Evolutionary conservation across 1,140 invertebrate species (phyloP).

Genomic region (Drosophila ironensis): DNA sequence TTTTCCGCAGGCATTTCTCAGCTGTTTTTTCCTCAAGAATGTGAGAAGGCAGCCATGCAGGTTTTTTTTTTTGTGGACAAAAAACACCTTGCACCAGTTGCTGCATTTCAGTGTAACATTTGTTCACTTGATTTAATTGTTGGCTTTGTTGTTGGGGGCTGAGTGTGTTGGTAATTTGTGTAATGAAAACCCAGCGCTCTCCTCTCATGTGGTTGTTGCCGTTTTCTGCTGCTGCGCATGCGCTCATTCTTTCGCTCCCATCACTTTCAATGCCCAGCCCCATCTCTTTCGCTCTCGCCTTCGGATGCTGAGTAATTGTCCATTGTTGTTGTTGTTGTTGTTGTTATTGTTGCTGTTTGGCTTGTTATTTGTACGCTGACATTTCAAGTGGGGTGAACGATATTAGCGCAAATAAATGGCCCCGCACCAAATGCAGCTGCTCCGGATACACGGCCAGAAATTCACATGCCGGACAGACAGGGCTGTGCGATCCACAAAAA

Average conservation of each 20-base stretch:
- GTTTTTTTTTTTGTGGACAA: conserved; percentile 19
- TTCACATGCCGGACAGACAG: no score
- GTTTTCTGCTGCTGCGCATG: conserved; percentile 37
- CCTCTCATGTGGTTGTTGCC: conserved; percentile 34
- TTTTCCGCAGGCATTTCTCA: background rate
- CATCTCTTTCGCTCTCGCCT: no score
- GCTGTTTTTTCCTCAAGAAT: conserved; percentile 29
- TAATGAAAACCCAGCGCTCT: conserved; percentile 8
- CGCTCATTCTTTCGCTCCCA: conserved; percentile 13
- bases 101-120: conserved; percentile 49
- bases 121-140: conserved; percentile 28
- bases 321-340: conserved; percentile 8
- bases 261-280: background rate
- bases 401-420: conserved; percentile 79
- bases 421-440: conserved; percentile 67
- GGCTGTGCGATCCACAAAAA: no score
- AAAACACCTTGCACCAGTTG: conserved; percentile 74
- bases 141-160: conserved; percentile 14
- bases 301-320: conserved; percentile 33
- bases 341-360: conserved; percentile 3
- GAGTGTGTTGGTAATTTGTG: conserved; percentile 13
- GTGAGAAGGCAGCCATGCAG: conserved; percentile 10
- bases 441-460: conserved; percentile 1
- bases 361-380: conserved; percentile 60
- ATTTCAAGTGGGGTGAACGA: conserved; percentile 78